Evolutionary conservation across 2,888 invertebrate species (phyloP), one percentile per base, ranked within the genome.

Genomic region (Hemicrepidius hirtus): DNA sequence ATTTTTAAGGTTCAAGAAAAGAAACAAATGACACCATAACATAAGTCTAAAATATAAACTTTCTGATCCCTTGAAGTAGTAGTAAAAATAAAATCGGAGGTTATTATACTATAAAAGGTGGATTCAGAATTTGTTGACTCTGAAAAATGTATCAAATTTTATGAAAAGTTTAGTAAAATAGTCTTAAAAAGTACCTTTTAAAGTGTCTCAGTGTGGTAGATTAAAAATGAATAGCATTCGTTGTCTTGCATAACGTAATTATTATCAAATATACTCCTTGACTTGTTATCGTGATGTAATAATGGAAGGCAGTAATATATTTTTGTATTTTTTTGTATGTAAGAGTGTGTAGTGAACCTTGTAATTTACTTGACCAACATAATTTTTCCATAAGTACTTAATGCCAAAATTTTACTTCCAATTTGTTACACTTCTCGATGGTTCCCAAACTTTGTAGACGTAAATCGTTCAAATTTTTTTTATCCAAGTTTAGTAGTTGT

Each of bases 241-340:
- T 65, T 71, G 71, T 65, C 62, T 67, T 72, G 67, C 72, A 72
- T 72, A 72, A 72, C 71, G 40, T 67, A 71, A 32, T 66, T 67
- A 64, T 68, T 60, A 64, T 57, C 40, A 57, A 53, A 57, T 57
- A 57, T 57, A 72, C 72, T 72, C 72, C 67, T 72, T 64, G 72
- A 68, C 72, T 63, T 68, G 72, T 72, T 72, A 68, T 62, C 67
- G 67, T 71, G 67, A 71, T 72, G 72, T 72, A 72, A 68, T 72
- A 73, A 73, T 64, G 68, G 79, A 77, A 81, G 81, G 81, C 80
- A 81, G 81, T 81, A 80, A 84, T 84, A 84, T 84, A 84, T 84
- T 84, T 84, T 84, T 84, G 81, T 84, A 84, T 81, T 82, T 84
- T 73, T 83, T 84, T 84, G 84, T 84, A 84, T 80, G 81, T 83